Evolutionary conservation across 2,888 invertebrate species (phyloP), one percentile per base, ranked within the genome.

Genomic region (Hedya salicella): DNA sequence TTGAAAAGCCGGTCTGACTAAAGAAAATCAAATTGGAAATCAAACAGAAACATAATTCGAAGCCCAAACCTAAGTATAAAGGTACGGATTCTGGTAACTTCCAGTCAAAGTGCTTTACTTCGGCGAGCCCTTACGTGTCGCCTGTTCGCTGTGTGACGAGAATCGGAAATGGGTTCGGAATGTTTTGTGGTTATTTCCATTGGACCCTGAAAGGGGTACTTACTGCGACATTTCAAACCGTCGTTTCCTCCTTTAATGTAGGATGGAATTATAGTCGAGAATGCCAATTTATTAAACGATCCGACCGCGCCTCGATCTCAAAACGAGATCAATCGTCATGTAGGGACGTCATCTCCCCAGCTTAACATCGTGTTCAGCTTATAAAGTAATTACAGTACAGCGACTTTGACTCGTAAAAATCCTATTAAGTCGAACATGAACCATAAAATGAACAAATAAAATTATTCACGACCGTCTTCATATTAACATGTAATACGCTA

Each of bases 151-250:
- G 79, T 90, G 90, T 89, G 89, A 89, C 86, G 82, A 77, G 90
- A 89, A 91, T 90, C 80, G 85, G 82, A 85, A 89, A 87, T 85
- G 79, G 82, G 83, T 80, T 81, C 78, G 79, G 82, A 88, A 86
- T 87, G 87, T 88, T 87, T 86, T 87, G 89, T 84, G 89, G 89
- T 89, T 87, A 87, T 84, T 85, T 81, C 87, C 85, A 86, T 89
- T 85, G 87, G 83, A 88, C 86, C 84, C 80, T 82, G 78, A 87
- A 89, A 87, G 84, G 85, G 86, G 80, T 82, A 80, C 78, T 75
- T 82, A 79, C 76, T 77, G 85, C 80, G 80, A 86, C 87, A 85
- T 86, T 87, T 87, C 81, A 81, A 85, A 81, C 79, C 78, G 73
- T 75, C 76, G 81, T 81, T 85, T 82, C 80, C 82, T 82, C 79